These are phyloP conservation scores for Amphipyra tragopoginis DNA, from an alignment of 2,888 invertebrate species.

Conservation along the genomic window DNA sequence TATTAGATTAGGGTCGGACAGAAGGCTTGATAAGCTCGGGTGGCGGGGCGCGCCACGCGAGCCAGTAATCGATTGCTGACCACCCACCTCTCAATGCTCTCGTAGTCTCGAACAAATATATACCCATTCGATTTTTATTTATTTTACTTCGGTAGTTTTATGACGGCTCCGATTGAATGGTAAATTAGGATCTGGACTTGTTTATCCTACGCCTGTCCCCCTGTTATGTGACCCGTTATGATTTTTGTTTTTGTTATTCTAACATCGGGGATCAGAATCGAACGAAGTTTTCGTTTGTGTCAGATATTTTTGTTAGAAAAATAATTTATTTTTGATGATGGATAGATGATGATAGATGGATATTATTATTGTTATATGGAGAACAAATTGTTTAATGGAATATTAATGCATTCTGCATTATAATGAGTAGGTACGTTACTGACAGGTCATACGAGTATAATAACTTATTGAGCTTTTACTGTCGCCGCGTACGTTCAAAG, in stretches of 20 bases:
- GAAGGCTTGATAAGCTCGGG: constrained; percentile 75
- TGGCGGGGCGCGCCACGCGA: constrained; percentile 76
- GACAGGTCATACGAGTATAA: constrained; percentile 12
- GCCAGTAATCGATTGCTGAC: constrained; percentile 68
- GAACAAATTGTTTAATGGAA: neutral
- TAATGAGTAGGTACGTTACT: constrained; percentile 10
- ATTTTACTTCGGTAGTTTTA: constrained; percentile 62
- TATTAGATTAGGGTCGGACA: constrained; percentile 81
- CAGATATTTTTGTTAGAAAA: neutral
- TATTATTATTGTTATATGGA: neutral
- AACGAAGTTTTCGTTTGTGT: constrained; percentile 2
- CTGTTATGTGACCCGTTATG: constrained; percentile 36
- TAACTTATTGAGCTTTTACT: constrained; percentile 41
- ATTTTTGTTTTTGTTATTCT: constrained; percentile 47
- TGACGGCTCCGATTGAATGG: constrained; percentile 52
- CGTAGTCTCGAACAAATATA: constrained; percentile 50
- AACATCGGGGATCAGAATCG: constrained; percentile 8
- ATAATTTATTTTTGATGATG: neutral
- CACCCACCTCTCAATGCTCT: constrained; percentile 64
- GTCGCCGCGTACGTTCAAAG: constrained; percentile 11
- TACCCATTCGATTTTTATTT: constrained; percentile 56
- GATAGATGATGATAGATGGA: too few relatives aligned
- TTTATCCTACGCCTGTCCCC: constrained; percentile 32
- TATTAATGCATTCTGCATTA: neutral
- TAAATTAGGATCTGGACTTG: constrained; percentile 46